Evolutionary conservation across 2,888 invertebrate species (phyloP).

Genomic region (Anthoptus insignis): DNA sequence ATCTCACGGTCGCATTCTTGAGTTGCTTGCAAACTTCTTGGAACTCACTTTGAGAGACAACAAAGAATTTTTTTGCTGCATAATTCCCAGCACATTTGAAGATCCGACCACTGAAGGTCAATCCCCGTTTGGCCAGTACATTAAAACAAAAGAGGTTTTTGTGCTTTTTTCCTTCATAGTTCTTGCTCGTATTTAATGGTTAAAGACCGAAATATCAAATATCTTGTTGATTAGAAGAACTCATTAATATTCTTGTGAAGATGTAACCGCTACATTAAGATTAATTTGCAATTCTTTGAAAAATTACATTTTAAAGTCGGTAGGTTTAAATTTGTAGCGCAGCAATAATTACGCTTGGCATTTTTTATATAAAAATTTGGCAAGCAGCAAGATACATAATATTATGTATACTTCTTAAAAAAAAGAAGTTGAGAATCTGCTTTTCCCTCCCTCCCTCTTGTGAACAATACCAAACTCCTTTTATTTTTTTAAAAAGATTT

Average conservation of each 20-base stretch:
- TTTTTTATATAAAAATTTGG: no score
- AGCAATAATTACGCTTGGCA: neutral
- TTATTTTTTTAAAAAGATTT: no score
- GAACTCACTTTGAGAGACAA: constrained; percentile 25
- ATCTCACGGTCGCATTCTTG: neutral
- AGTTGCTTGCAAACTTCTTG: constrained; percentile 4
- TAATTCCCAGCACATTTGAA: constrained; percentile 25
- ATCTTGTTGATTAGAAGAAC: constrained; percentile 18
- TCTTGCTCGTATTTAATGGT: constrained; percentile 15
- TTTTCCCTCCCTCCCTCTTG: no score
- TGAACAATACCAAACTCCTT: no score
- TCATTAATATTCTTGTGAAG: constrained; percentile 19
- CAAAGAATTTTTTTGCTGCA: constrained; percentile 22
- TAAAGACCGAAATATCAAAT: constrained; percentile 18
- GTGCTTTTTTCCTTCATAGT: constrained; percentile 9
- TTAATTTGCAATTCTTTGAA: constrained; percentile 19
- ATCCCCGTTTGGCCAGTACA: constrained; percentile 10
- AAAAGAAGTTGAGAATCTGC: no score
- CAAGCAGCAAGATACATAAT: neutral
- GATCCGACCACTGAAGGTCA: constrained; percentile 27
- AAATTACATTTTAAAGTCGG: constrained; percentile 1
- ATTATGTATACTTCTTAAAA: neutral
- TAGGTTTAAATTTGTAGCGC: constrained; percentile 4
- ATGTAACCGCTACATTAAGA: constrained; percentile 1
- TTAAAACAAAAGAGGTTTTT: constrained; percentile 28